These are phyloP conservation scores for Caenorhabditis virilis DNA, from an alignment of 2,888 invertebrate species.

Conservation along the genomic window DNA sequence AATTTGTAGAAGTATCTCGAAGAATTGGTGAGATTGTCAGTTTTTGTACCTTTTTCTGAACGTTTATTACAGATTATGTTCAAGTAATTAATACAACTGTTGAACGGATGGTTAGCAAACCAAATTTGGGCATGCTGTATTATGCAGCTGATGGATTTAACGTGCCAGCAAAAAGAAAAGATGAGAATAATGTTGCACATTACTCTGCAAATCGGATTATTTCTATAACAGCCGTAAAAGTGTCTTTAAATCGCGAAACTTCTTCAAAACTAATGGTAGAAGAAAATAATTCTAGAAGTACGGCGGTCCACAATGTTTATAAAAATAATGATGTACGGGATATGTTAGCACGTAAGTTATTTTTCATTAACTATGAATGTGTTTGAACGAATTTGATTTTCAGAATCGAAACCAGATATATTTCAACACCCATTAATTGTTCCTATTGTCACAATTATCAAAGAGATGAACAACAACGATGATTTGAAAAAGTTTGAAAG, in stretches of 20 bases:
- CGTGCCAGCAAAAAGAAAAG: background rate
- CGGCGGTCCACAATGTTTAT: background rate
- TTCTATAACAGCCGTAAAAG: background rate
- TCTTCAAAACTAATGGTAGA: background rate
- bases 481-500: no score
- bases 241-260: background rate
- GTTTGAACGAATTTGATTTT: no score
- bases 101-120: background rate
- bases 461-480: no score
- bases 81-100: background rate
- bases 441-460: no score
- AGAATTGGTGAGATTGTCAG: background rate
- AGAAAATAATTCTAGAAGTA: background rate
- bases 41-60: no score
- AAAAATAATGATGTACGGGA: no score
- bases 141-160: conserved; percentile 1
- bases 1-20: background rate
- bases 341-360: no score
- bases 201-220: background rate
- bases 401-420: no score
- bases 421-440: no score
- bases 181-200: conserved; percentile 5
- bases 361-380: no score
- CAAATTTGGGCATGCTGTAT: background rate
- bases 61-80: conserved; percentile 2